Evolutionary conservation across 2,113 vertebrate species (phyloP).

Genomic region (Petaurus breviceps): DNA sequence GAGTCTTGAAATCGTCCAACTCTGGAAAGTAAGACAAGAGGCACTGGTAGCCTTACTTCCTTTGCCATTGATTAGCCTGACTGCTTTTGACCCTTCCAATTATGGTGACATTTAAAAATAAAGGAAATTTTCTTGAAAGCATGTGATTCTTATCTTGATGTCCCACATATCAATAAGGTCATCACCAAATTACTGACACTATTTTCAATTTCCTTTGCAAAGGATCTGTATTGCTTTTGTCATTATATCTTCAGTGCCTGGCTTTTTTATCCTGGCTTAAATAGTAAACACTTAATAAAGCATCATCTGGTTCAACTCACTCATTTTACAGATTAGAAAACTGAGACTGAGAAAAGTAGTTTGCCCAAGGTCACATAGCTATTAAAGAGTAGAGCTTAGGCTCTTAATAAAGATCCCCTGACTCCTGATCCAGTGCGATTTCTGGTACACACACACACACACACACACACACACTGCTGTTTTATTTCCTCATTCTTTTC

Average conservation of each 20-base stretch:
- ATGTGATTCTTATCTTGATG: neutral
- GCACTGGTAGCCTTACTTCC: neutral
- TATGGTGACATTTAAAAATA: neutral
- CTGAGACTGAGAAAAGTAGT: neutral
- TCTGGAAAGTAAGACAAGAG: neutral
- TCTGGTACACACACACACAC: neutral
- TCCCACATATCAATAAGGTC: neutral
- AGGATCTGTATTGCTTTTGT: neutral
- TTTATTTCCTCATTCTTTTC: neutral
- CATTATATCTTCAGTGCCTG: neutral
- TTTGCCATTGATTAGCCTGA: neutral
- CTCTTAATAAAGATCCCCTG: neutral
- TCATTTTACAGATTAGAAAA: neutral
- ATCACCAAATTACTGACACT: neutral
- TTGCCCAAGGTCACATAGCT: neutral
- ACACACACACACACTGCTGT: neutral
- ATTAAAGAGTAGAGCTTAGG: neutral
- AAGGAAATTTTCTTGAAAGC: neutral
- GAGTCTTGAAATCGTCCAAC: neutral
- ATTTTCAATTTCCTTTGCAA: neutral
- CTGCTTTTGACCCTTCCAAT: neutral
- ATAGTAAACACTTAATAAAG: neutral
- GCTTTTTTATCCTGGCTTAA: no score
- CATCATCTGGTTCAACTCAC: neutral
- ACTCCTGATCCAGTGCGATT: neutral